These are phyloP conservation scores for Nowickia ferox DNA, from an alignment of 2,888 invertebrate genomes.

Conservation along the genomic window DNA sequence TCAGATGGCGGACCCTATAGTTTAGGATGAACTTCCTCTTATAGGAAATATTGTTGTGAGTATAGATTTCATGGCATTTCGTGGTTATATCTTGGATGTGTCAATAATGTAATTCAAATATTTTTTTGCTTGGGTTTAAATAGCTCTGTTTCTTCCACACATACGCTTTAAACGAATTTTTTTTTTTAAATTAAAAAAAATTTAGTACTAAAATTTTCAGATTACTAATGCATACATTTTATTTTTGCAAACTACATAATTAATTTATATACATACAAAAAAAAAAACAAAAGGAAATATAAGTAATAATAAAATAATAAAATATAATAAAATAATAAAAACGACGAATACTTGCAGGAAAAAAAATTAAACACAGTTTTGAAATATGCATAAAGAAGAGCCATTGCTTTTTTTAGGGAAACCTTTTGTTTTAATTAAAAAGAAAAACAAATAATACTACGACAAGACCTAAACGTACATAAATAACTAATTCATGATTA, in stretches of 20 bases:
- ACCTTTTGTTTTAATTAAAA: background rate
- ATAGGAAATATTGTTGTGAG: no score
- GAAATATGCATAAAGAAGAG: background rate
- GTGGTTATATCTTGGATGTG: no score
- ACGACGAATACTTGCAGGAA: background rate
- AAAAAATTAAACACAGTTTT: background rate
- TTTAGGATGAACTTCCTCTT: no score
- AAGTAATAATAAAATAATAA: background rate
- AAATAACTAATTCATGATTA: constrained; percentile 30
- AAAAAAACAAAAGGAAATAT: constrained; percentile 7
- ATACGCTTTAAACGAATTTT: background rate
- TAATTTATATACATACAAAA: constrained; percentile 22
- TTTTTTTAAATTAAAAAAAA: background rate
- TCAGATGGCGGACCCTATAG: no score
- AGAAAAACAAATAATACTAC: constrained; percentile 48
- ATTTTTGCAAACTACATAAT: constrained; percentile 20
- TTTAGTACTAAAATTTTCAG: background rate
- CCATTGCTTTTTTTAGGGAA: background rate
- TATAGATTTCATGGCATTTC: no score
- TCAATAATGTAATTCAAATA: no score
- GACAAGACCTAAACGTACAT: constrained; percentile 41
- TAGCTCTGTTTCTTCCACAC: background rate
- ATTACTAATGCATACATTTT: constrained; percentile 27
- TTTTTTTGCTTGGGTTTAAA: background rate
- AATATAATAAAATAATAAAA: constrained; percentile 13